phyloP scores from a whole-genome alignment of 1,140 invertebrate species.

The Sarcophaga bullata region DNA sequence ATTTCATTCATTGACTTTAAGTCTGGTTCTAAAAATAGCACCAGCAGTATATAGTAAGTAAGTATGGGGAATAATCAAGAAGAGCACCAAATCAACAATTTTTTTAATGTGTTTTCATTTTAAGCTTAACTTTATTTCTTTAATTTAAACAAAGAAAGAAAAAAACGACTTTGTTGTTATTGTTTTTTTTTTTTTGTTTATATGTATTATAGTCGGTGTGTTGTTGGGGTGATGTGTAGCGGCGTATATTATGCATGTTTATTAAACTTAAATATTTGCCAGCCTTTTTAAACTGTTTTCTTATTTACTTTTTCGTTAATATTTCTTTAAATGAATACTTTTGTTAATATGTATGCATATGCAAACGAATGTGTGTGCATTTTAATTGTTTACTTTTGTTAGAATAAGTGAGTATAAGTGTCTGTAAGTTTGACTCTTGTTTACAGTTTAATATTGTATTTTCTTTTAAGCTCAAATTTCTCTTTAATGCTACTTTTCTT shows the following conservation, averaged over 20 bases:
- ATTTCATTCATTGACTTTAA: constrained; percentile 16
- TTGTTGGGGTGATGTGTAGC: no score
- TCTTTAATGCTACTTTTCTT: no score
- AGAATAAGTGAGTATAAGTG: no score
- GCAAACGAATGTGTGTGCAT: no score
- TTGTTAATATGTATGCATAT: no score
- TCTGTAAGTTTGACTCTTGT: no score
- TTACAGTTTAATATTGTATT: no score
- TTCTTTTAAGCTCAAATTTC: no score
- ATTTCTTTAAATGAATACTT: background rate
- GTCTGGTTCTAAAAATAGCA: constrained; percentile 26
- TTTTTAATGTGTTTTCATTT: constrained; percentile 22
- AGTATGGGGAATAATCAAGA: background rate
- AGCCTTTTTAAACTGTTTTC: background rate
- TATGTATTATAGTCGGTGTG: background rate
- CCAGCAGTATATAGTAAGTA: background rate
- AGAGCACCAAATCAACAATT: background rate
- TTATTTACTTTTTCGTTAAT: background rate
- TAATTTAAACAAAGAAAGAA: no score
- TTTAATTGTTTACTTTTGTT: no score
- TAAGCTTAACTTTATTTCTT: constrained; percentile 8
- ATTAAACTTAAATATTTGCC: constrained; percentile 19
- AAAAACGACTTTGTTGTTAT: background rate
- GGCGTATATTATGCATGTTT: background rate
- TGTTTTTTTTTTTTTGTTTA: background rate